Evolutionary conservation across 2,888 invertebrate genomes (phyloP), one percentile per base, ranked within the genome.

Genomic region (Suillia variegata): DNA sequence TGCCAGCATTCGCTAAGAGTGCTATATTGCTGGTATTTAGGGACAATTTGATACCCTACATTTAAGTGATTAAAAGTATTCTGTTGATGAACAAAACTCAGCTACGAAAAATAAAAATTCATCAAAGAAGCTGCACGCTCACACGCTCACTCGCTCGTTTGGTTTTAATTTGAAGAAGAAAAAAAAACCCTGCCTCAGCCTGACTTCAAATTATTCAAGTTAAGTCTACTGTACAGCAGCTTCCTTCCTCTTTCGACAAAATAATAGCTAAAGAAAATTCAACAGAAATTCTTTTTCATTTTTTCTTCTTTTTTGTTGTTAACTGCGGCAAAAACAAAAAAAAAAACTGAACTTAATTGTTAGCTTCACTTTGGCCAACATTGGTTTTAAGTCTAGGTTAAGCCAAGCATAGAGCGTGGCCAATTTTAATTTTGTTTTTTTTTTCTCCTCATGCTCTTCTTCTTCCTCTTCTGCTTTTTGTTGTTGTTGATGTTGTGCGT

Each of bases 341-440:
- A 45, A 54, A 54, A 51, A 54, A 47, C 24, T 54, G 31, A 45
- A 54, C 47, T 54, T 54, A 54, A 54, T 54, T 54, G 54, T 47
- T 54, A 18, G 54, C 33, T 54, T 54, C 4, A n/a, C 38, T 38
- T 38, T 38, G 38, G 38, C 38, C 38, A 4, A 38, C 38, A 13
- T 38, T 13, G 4, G n/a, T 4, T 38, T 38, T 12, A 38, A 38
- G 38, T n/a, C n/a, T n/a, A 13, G n/a, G 13, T 38, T 38, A 38
- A 50, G 50, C 54, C 34, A 49, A 15, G 49, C 54, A 58, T 38
- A 50, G 34, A 56, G 47, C 33, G 51, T 42, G 34, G 47, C 56
- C 49, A 53, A 56, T 48, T 52, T 53, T 48, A 60, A 56, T 48
- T 51, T 55, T 13, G 51, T 59, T 50, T 49, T 13, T 51, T 51